Evolutionary conservation across 2,113 vertebrate species (phyloP).

Genomic region (human (Homo sapiens)): DNA sequence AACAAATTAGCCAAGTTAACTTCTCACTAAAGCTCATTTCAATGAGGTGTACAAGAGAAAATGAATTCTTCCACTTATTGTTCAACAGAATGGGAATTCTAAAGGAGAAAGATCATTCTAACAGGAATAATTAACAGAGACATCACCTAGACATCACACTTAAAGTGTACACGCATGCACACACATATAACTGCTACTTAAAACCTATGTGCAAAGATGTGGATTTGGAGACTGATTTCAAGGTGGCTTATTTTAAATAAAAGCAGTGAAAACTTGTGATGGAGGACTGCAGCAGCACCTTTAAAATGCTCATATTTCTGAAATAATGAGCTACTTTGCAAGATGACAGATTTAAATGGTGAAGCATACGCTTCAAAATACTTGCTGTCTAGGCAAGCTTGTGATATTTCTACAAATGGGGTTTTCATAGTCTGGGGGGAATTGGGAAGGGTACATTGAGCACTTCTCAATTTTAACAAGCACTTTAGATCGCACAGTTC

Average conservation of each 20-base stretch:
- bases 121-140: constrained; percentile 61
- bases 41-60: constrained; percentile 65
- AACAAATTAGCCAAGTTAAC: constrained; percentile 77
- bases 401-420: constrained; percentile 71
- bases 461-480: constrained; percentile 71
- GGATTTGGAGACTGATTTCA: constrained; percentile 46
- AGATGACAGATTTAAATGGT: constrained; percentile 78
- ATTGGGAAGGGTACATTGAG: constrained; percentile 35
- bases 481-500: constrained; percentile 61
- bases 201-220: not conserved
- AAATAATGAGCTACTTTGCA: constrained; percentile 79
- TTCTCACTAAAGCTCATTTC: constrained; percentile 69
- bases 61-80: constrained; percentile 60
- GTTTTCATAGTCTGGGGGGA: constrained; percentile 65
- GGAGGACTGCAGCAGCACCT: constrained; percentile 70
- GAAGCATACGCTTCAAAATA: constrained; percentile 72
- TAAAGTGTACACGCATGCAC: not conserved
- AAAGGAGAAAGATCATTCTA: constrained; percentile 35
- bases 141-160: not conserved
- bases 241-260: constrained; percentile 61
- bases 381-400: constrained; percentile 72
- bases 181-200: not conserved
- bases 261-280: constrained; percentile 69
- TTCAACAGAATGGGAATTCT: constrained; percentile 52
- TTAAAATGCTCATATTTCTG: constrained; percentile 80